phyloP scores from a whole-genome alignment of 1,140 invertebrate species.

The Drosophila bocqueti region DNA sequence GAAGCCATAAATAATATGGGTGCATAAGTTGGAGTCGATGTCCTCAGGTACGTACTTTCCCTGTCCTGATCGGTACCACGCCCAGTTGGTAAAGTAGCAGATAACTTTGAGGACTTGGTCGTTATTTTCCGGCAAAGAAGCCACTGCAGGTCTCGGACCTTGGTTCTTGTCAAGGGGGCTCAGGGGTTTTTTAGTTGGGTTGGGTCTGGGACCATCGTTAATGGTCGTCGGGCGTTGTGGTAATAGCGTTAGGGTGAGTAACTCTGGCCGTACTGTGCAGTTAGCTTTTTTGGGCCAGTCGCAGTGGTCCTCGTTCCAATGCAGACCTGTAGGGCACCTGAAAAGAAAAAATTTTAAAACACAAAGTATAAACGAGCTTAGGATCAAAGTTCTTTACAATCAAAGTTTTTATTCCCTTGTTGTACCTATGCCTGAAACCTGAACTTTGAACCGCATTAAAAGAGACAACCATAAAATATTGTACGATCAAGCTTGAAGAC shows the following conservation, averaged over 20 bases:
- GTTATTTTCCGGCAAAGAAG: constrained; percentile 26
- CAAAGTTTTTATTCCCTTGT: background rate
- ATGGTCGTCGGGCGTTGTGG: constrained; percentile 51
- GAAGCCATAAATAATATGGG: constrained; percentile 91
- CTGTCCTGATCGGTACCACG: constrained; percentile 88
- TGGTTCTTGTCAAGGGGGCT: constrained; percentile 55
- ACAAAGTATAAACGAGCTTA: background rate
- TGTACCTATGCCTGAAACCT: background rate
- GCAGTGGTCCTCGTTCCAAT: constrained; percentile 92
- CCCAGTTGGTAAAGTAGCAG: constrained; percentile 91
- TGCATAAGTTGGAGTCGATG: constrained; percentile 89
- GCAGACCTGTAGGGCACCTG: constrained; percentile 89
- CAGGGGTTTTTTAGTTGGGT: constrained; percentile 68
- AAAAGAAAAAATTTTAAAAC: background rate
- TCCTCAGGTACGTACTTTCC: constrained; percentile 89
- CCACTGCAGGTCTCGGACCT: constrained; percentile 67
- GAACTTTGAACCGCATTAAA: background rate
- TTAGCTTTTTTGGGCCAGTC: constrained; percentile 91
- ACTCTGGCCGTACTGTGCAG: constrained; percentile 83
- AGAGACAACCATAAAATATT: background rate
- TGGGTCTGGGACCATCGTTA: constrained; percentile 30
- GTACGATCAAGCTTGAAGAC: too few species aligned
- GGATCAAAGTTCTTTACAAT: background rate
- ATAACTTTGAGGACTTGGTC: constrained; percentile 87
- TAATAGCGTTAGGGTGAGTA: constrained; percentile 51